Evolutionary conservation across 2,888 invertebrate genomes (phyloP), one percentile per base, ranked within the genome.

Genomic region (Mellilla xanthometata): DNA sequence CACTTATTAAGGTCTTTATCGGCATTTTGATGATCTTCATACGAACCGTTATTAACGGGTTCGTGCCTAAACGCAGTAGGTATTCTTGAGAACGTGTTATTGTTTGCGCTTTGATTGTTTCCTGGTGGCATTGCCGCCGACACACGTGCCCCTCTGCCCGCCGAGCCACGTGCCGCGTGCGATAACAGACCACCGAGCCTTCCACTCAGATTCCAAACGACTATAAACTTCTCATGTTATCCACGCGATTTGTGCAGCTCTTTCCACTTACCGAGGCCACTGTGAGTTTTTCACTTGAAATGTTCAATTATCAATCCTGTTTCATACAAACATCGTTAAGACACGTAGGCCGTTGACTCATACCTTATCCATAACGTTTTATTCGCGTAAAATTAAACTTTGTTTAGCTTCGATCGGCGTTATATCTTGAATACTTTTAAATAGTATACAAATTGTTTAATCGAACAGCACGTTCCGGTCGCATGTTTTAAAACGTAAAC

Each of bases 1-100:
- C 71, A 68, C 72, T 79, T 83, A 84, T 81, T 82, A 81, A 80
- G 77, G 77, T 74, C 72, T 78, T 61, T 62, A 63, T 72, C 68
- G 61, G 60, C 62, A 74, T 70, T 64, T 68, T 72, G 66, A 67
- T 36, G 36, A 68, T 70, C 64, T 66, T 59, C 52, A 49, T 56
- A 49, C 47, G 56, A 67, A 76, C 72, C 72, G 76, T 71, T 70
- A 70, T 52, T 67, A 75, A 74, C 73, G 72, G 72, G 46, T 67
- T 38, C 48, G 45, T 55, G 38, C 38, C 51, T 54, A 53, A 45
- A 44, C 38, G 15, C 15, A 19, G 15, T 47, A 11, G 28, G 30
- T 36, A 39, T 39, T 44, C 35, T 40, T 26, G 34, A 15, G 19
- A 24, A 40, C 39, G 34, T 39, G 39, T 48, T 49, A 47, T 54